Evolutionary conservation across 1,140 invertebrate genomes (phyloP).

Genomic region (Drosophila prosaltans): DNA sequence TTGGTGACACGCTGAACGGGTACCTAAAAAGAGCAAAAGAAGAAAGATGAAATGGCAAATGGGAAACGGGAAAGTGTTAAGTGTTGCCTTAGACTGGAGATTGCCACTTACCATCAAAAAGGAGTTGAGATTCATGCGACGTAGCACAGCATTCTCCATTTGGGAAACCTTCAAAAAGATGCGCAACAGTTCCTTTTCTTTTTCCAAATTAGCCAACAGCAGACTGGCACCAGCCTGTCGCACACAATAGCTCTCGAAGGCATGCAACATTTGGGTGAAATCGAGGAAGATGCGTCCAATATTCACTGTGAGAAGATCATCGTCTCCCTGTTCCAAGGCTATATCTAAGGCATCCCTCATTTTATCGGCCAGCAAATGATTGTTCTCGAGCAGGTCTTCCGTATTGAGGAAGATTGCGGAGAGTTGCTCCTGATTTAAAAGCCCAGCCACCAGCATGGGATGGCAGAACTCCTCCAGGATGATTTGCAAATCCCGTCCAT

Average conservation of each 20-base stretch:
- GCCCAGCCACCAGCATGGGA: slow-evolving; percentile 95
- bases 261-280: slow-evolving; percentile 95
- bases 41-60: not conserved
- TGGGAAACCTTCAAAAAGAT: slow-evolving; percentile 98
- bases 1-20: slow-evolving; percentile 95
- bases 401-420: slow-evolving; percentile 96
- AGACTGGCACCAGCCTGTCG: slow-evolving; percentile 95
- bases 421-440: slow-evolving; percentile 91
- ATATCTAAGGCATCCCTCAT: slow-evolving; percentile 94
- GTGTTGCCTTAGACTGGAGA: not conserved
- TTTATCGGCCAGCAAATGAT: slow-evolving; percentile 92
- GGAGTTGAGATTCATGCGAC: slow-evolving; percentile 97
- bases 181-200: slow-evolving; percentile 96
- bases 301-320: slow-evolving; percentile 94
- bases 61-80: not conserved
- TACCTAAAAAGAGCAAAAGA: slow-evolving; percentile 85
- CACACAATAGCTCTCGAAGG: slow-evolving; percentile 97
- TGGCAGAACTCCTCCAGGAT: slow-evolving; percentile 97
- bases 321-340: slow-evolving; percentile 89
- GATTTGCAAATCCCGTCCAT: slow-evolving; percentile 95
- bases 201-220: slow-evolving; percentile 94
- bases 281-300: slow-evolving; percentile 96
- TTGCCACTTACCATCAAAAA: slow-evolving; percentile 93
- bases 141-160: slow-evolving; percentile 96
- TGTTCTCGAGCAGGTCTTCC: slow-evolving; percentile 95